A percentile compares a stretch with the other conserved stretches of the same genome.
Evolutionary conservation across 1,140 invertebrate genomes (phyloP).

Genomic region (Dreissena polymorpha): DNA sequence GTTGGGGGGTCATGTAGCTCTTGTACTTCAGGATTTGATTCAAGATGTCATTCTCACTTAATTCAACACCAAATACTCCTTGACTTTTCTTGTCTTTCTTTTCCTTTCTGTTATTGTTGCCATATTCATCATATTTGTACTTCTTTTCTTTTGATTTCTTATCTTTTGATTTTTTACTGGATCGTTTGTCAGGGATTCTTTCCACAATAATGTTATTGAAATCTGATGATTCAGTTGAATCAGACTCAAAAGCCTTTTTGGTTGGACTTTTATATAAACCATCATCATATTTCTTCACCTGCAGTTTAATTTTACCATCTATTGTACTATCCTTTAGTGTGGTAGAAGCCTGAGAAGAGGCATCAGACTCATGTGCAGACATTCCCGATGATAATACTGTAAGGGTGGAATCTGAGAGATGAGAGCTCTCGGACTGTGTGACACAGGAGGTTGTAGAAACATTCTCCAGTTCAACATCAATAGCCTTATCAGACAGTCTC

Average conservation of each 20-base stretch:
- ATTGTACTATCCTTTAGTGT: slow-evolving; percentile 49
- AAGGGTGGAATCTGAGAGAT: slow-evolving; percentile 50
- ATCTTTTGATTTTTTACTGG: slow-evolving; percentile 13
- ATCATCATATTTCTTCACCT: slow-evolving; percentile 32
- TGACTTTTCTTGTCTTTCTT: slow-evolving; percentile 24
- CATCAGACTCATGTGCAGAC: slow-evolving; percentile 30
- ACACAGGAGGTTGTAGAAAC: slow-evolving; percentile 67
- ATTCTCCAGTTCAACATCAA: slow-evolving; percentile 64
- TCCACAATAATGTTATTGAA: slow-evolving; percentile 50
- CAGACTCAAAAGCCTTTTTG: slow-evolving; percentile 31
- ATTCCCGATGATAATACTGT: slow-evolving; percentile 10
- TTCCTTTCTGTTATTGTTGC: slow-evolving; percentile 39
- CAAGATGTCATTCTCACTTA: slow-evolving; percentile 29
- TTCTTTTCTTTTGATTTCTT: slow-evolving; percentile 48
- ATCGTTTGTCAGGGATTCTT: slow-evolving; percentile 28
- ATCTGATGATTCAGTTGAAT: slow-evolving; percentile 40
- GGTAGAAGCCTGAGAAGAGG: slow-evolving; percentile 30
- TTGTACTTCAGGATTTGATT: slow-evolving; percentile 46
- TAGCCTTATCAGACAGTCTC: slow-evolving; percentile 64
- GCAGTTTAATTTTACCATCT: slow-evolving; percentile 35
- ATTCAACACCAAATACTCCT: slow-evolving; percentile 45
- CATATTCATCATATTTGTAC: slow-evolving; percentile 34
- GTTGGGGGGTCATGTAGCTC: slow-evolving; percentile 36
- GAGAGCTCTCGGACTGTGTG: slow-evolving; percentile 34
- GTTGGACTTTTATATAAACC: slow-evolving; percentile 24